phyloP scores from a whole-genome alignment of 2,797 vertebrate genomes.

The Amblyraja radiata region DNA sequence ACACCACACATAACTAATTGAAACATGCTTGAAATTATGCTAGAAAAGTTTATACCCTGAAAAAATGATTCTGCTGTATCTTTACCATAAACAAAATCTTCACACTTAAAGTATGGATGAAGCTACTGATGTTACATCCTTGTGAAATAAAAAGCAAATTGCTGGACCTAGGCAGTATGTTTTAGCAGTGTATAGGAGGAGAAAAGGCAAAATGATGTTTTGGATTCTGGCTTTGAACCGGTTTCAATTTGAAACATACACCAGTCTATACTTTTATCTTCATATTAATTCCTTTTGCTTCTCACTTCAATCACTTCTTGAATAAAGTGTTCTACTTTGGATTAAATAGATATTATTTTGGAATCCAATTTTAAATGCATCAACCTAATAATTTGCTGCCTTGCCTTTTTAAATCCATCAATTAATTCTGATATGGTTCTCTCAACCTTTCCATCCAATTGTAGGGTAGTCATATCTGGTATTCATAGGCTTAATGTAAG shows the following conservation, averaged over 20 bases:
- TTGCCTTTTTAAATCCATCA: background rate
- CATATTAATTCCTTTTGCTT: background rate
- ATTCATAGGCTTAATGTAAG: too few species aligned
- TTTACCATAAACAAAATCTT: background rate
- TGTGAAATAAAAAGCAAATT: background rate
- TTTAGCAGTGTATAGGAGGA: background rate
- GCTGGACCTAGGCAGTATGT: background rate
- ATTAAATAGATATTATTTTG: background rate
- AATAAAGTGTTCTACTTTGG: background rate
- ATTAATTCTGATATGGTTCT: background rate
- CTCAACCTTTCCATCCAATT: too few species aligned
- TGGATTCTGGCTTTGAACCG: background rate
- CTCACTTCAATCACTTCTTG: background rate
- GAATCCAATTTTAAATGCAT: too few species aligned
- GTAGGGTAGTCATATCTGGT: too few species aligned
- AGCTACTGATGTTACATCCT: background rate
- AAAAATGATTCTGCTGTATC: background rate
- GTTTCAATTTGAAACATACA: background rate
- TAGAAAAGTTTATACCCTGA: background rate
- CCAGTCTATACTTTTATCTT: background rate
- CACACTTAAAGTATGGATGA: background rate
- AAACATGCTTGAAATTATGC: background rate
- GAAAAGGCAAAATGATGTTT: background rate
- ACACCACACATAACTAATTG: background rate
- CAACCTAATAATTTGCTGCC: too few species aligned